A percentile compares a stretch with the other conserved stretches of the same genome.
These are phyloP conservation scores for Cryptotermes secundus DNA, from an alignment of 1,140 invertebrate genomes.

Conservation along the genomic window DNA sequence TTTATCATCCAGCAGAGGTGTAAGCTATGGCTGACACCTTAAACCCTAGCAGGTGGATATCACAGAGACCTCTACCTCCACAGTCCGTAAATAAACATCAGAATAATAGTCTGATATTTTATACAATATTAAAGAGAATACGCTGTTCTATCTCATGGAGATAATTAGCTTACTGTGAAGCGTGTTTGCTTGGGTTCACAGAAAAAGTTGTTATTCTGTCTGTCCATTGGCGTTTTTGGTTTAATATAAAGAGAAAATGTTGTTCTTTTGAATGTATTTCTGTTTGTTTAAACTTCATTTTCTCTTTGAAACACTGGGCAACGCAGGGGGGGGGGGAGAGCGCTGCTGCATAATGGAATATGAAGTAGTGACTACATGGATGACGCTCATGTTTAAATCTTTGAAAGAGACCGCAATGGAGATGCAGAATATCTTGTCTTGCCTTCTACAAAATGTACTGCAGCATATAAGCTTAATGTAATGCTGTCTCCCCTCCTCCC, in stretches of 20 bases:
- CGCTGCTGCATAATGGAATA: neutral
- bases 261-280: neutral
- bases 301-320: neutral
- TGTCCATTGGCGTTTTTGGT: neutral
- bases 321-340: neutral
- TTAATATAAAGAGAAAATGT: slow-evolving; percentile 2
- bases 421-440: neutral
- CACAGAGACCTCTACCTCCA: no score
- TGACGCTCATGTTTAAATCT: slow-evolving; percentile 12
- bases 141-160: no score
- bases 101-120: no score
- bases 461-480: slow-evolving; percentile 5
- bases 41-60: no score
- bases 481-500: neutral
- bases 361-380: neutral
- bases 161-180: no score
- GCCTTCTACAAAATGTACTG: neutral
- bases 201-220: neutral
- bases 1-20: no score
- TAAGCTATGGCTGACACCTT: no score
- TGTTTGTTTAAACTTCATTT: neutral
- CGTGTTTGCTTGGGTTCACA: neutral
- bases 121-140: no score
- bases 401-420: neutral
- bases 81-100: no score